Evolutionary conservation across 1,140 invertebrate genomes (phyloP).

Genomic region (Gonatopus flavifemur): DNA sequence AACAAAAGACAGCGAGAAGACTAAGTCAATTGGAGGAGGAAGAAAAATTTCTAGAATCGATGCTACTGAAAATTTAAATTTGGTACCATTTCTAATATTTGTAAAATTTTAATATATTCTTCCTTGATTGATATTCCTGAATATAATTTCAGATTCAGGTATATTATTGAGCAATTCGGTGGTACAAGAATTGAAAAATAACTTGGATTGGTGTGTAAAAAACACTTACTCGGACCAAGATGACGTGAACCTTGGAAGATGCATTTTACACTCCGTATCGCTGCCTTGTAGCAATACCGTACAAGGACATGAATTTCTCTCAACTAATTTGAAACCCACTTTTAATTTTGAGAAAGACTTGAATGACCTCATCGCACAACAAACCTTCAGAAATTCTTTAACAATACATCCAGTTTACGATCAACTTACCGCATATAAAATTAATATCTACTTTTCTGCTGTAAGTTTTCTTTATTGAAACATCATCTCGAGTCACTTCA

Average conservation of each 20-base stretch:
- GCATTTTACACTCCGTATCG: constrained; percentile 71
- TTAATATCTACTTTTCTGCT: constrained; percentile 71
- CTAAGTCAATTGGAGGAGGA: no score
- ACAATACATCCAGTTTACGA: constrained; percentile 69
- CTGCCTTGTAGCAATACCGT: constrained; percentile 62
- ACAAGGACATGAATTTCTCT: constrained; percentile 60
- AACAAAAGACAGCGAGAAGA: no score
- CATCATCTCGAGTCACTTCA: no score
- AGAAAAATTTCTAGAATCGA: no score
- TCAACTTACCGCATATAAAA: constrained; percentile 66
- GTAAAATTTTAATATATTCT: not conserved
- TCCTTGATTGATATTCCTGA: constrained; percentile 2
- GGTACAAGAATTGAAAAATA: constrained; percentile 68
- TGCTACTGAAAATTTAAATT: no score
- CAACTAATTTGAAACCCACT: constrained; percentile 58
- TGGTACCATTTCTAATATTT: no score
- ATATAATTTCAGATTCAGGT: constrained; percentile 64
- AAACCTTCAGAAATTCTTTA: constrained; percentile 62
- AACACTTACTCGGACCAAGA: constrained; percentile 77
- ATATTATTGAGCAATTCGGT: constrained; percentile 78
- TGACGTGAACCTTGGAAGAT: constrained; percentile 81
- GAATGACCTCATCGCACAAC: constrained; percentile 35
- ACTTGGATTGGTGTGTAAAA: constrained; percentile 83
- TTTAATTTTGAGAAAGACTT: constrained; percentile 56
- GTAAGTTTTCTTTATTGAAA: constrained; percentile 47